Evolutionary conservation across 1,140 invertebrate species (phyloP), one percentile per base, ranked within the genome.

Genomic region (Chironomus tepperi): DNA sequence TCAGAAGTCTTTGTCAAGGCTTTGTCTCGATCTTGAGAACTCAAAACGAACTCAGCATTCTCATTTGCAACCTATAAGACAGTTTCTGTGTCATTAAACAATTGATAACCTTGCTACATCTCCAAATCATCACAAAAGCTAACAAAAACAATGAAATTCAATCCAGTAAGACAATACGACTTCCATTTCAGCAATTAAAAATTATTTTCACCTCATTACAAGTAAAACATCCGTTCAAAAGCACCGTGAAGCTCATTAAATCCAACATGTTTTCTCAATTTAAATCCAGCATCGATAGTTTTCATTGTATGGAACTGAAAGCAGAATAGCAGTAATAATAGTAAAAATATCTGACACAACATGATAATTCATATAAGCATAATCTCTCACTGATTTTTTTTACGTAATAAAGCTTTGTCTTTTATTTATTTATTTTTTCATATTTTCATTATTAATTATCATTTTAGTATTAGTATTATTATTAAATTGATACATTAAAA

Each of bases 401-500:
- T 70, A 70, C 65, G 65, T 70, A 70, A 70, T 70, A 70, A 70
- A 70, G 65, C 65, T 70, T 70, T 70, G 65, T 70, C 10, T 57
- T 47, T 47, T 47, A 47, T 47, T 47, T 47, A 12, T 67, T 70
- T 19, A 70, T 70, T 70, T 70, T 34, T 34, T 34, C 24, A 34
- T 34, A 34, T 34, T 34, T 34, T 34, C 24, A 34, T 34, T 34
- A 34, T 34, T 34, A 34, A 34, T 34, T 34, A 34, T 34, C 24
- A 34, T 34, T 5, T 34, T 34, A 34, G 24, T 34, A 34, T 34
- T 34, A 34, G 24, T 34, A 70, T 70, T 70, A n/a, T 57, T 57
- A 12, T 70, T 70, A 70, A 70, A 70, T 70, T 70, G 65, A 70
- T 70, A 70, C 65, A 70, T 70, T 70, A 70, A 70, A 70, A 70